These are phyloP conservation scores for Cylindroiulus punctatus DNA, from an alignment of 2,888 invertebrate genomes.

Conservation along the genomic window DNA sequence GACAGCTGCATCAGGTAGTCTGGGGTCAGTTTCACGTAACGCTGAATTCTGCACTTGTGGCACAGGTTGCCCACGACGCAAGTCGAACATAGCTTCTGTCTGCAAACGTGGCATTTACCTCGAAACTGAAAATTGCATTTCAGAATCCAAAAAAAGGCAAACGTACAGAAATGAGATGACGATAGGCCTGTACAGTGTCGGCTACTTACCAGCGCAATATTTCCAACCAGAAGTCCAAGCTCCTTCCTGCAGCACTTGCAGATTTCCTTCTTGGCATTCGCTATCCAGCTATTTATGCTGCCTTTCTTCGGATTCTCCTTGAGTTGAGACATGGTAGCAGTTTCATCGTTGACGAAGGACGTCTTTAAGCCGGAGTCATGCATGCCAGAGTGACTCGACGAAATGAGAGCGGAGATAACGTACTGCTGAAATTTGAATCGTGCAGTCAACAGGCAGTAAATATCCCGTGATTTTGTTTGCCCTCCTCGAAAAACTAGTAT, in stretches of 20 bases:
- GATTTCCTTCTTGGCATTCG: conserved; percentile 19
- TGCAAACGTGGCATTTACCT: conserved; percentile 28
- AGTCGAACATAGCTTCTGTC: conserved; percentile 48
- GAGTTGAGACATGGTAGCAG: neutral
- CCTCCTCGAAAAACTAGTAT: too few species aligned
- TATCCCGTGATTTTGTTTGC: too few species aligned
- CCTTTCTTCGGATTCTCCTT: neutral
- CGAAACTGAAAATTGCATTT: conserved; percentile 22
- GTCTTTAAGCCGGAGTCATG: neutral
- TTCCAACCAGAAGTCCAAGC: conserved; percentile 12
- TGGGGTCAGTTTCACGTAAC: conserved; percentile 19
- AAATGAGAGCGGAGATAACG: too few species aligned
- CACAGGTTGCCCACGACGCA: conserved; percentile 49
- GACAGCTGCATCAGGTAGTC: conserved; percentile 43
- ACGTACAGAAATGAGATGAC: too few species aligned
- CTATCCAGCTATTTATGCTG: neutral
- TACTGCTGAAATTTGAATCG: too few species aligned
- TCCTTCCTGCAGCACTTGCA: conserved; percentile 51
- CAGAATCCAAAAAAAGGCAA: too few species aligned
- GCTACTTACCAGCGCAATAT: conserved; percentile 48
- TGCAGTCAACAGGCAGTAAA: too few species aligned
- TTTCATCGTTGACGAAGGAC: neutral
- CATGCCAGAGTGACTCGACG: too few species aligned
- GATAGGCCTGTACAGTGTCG: neutral
- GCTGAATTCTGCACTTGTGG: conserved; percentile 44